Percentiles rank a stretch among this genome's conserved stretches.
These are phyloP conservation scores for Parauchenoglanis punctatus DNA, from an alignment of 2,797 vertebrate species.

Conservation along the genomic window DNA sequence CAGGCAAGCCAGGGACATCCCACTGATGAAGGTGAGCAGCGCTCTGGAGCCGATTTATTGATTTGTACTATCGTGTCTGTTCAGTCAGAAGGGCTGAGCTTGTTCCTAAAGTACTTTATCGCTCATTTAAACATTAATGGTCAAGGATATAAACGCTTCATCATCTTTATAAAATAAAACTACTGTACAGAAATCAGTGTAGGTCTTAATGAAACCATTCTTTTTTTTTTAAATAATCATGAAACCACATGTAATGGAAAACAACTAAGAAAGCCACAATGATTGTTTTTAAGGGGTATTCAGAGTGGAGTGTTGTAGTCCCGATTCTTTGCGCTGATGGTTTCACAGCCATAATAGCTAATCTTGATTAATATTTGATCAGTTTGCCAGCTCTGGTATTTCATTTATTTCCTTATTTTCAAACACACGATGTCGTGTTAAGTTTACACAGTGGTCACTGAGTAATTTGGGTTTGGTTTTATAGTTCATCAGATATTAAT, in stretches of 20 bases:
- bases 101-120: neutral
- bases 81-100: neutral
- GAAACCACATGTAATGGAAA: too few relatives aligned
- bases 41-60: neutral
- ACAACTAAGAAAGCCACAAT: neutral
- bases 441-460: neutral
- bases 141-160: neutral
- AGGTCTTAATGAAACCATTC: neutral
- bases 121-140: neutral
- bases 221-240: neutral
- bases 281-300: neutral
- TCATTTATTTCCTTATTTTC: neutral
- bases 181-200: neutral
- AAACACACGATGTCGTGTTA: neutral
- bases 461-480: neutral
- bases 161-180: neutral
- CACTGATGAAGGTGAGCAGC: slow-evolving; percentile 87
- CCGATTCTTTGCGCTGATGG: neutral
- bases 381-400: neutral
- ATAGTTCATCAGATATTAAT: neutral
- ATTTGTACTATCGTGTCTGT: neutral
- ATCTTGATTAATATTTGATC: neutral
- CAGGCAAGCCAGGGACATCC: slow-evolving; percentile 90
- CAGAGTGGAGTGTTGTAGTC: neutral
- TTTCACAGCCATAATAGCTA: too few relatives aligned